Base-by-base conservation (phyloP, 1,140 invertebrate species). In the Contarinia nasturtii region DNA sequence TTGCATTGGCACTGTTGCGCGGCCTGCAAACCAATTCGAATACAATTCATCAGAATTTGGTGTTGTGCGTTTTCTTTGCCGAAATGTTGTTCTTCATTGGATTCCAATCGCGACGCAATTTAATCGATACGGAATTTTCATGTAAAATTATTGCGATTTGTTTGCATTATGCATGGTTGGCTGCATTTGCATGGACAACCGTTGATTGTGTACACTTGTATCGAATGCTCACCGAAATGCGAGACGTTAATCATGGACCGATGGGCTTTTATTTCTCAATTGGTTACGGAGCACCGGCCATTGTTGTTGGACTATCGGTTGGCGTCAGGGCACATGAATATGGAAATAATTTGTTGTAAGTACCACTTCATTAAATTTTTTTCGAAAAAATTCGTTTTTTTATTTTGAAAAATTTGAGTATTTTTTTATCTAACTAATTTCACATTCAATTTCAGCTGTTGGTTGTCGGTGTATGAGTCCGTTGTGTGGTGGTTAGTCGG, bases 201-300 rank as follows among this genome's bases (percentile, higher is more conserved):
- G 81, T 92, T 12, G 88, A 93, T 61, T 82, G 87, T 10, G 71
- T 94, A 49, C 93, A 97, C 67, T 67, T 96, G 12, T 89, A 95
- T 58, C 73, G 92, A 41, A 92, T 95, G 82, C 67, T 97, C 37
- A 92, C 89, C 1, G 92, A 96, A 67, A 82, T 97, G 71, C 72
- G 91, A 10, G 90, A 95, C 61, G 89, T 97, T 14, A 96, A 98
- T 68, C 86, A 93, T 59, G 92, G 90, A 0, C 82, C 82, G 33
- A 91, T 95, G 78, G 74, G 86, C 48, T 90, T 93, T 60, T 96
- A 95, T 60, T 89, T 92, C 57, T 81, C 88, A n/a, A 73, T 91
- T 55, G 92, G 89, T 7, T 97, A 95, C 59, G 90, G 86, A n/a
- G 73, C 89, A 41, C 92, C 92, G 2, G 90, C 90, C 2, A 77